Evolutionary conservation across 2,113 vertebrate genomes (phyloP), one percentile per base, ranked within the genome.

Genomic region (Dicaeum eximium): DNA sequence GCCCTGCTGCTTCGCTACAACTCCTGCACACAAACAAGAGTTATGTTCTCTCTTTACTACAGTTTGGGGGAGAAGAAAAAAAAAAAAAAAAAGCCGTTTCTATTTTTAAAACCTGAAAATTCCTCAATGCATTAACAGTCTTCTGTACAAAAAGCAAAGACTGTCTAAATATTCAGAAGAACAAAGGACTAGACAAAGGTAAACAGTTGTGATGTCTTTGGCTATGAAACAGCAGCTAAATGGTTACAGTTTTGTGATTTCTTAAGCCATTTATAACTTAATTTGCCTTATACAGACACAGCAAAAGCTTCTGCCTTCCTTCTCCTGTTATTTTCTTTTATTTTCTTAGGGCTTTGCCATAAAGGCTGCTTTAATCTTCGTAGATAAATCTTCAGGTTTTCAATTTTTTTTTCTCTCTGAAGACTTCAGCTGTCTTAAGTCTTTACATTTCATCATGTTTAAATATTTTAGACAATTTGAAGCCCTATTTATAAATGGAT

Each of bases 401-500:
- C 3, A 14, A 3, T 15, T 33, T 64, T 85, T 58, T 45, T 38
- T 9, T 6, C 56, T 6, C 72, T 94, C 60, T 88, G 60, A 79
- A 84, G 75, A 74, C 53, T 93, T 91, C 87, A 64, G 53, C 67
- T 84, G 75, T 45, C 70, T 89, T 80, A 90, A 89, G 42, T 80
- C 61, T 92, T 96, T 74, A 54, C 51, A 82, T 85, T 94, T 91
- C 50, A 70, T 45, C 2, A 13, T 54, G 45, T 83, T 94, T 80
- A 96, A 97, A 91, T 91, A 93, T 86, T 92, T 92, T 27, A 79
- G 66, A 80, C 90, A 91, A 96, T 87, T 69, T 91, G 79, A 87
- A 86, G 60, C 53, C 37, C 60, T 93, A 81, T 87, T 96, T 90
- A 89, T 96, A 96, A 95, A 95, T 93, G 92, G 95, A 53, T 96